Conservation (phyloP, 2,888 invertebrate species). For the Arctia plantaginis region DNA sequence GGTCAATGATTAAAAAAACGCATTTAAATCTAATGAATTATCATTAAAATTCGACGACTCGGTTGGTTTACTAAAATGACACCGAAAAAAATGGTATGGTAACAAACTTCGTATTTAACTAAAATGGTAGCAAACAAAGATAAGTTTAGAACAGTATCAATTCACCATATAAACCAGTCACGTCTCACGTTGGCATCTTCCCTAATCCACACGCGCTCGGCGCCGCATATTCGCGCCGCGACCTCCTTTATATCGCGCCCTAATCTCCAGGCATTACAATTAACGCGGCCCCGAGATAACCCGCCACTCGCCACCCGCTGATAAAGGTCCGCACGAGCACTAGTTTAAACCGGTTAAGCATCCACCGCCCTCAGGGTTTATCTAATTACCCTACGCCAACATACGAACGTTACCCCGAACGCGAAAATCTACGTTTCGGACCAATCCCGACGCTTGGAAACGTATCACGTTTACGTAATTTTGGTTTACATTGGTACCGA, state of each 20-base stretch:
- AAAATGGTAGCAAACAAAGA: conserved; percentile 9
- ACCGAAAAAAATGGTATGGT: background rate
- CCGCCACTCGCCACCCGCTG: conserved; percentile 85
- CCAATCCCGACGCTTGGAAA: conserved; percentile 58
- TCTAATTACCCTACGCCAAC: conserved; percentile 83
- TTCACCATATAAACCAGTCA: conserved; percentile 54
- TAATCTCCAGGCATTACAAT: conserved; percentile 85
- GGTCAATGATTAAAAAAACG: too few relatives aligned
- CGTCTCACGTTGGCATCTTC: conserved; percentile 58
- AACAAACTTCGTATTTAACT: conserved; percentile 3
- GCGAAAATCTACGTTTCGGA: conserved; percentile 58
- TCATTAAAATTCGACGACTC: too few relatives aligned
- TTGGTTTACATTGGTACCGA: conserved; percentile 60
- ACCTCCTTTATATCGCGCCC: conserved; percentile 75
- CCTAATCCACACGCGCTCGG: conserved; percentile 60
- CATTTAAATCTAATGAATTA: too few relatives aligned
- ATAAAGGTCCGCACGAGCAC: conserved; percentile 79
- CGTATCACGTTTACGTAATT: conserved; percentile 68
- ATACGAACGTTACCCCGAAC: conserved; percentile 55
- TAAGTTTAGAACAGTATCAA: conserved; percentile 33
- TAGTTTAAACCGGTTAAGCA: conserved; percentile 85
- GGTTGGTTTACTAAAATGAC: background rate
- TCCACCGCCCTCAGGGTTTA: conserved; percentile 82
- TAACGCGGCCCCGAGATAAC: conserved; percentile 85
- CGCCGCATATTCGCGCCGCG: conserved; percentile 54